Percentiles rank a stretch among this genome's conserved stretches.
Conservation (phyloP, 2,888 invertebrate genomes). For the Agonopterix alstromeriana region DNA sequence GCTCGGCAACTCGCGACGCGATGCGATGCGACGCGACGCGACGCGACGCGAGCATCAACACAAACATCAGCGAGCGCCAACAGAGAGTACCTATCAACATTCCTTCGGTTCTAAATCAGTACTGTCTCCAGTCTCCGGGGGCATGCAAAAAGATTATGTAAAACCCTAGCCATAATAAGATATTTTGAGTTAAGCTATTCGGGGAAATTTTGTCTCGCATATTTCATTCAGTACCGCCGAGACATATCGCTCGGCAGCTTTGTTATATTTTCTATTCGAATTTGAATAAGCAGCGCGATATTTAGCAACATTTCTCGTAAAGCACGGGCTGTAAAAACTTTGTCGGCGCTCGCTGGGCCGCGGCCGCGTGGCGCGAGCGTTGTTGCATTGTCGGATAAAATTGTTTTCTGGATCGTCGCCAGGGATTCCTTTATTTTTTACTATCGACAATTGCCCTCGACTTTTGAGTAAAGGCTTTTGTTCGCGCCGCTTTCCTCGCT, state of each 20-base stretch:
- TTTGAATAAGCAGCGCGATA: not conserved
- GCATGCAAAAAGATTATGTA: slow-evolving; percentile 9
- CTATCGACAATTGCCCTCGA: slow-evolving; percentile 6
- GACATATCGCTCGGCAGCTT: too few relatives aligned
- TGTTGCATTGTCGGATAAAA: slow-evolving; percentile 7
- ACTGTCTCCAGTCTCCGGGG: slow-evolving; percentile 3
- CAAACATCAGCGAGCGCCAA: slow-evolving; percentile 3
- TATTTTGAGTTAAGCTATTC: not conserved
- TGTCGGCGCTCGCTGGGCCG: slow-evolving; percentile 1
- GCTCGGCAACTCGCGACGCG: not conserved
- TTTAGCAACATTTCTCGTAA: not conserved
- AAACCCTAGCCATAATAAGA: not conserved
- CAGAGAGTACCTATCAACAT: slow-evolving; percentile 5
- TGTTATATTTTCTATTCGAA: too few relatives aligned
- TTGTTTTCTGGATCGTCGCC: slow-evolving; percentile 10
- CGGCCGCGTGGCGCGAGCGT: not conserved
- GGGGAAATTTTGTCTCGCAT: too few relatives aligned
- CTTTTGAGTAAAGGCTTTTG: slow-evolving; percentile 4
- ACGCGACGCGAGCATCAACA: not conserved
- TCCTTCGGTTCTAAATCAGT: slow-evolving; percentile 9
- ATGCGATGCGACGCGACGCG: not conserved
- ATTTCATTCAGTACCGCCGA: too few relatives aligned
- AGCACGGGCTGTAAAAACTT: slow-evolving; percentile 5
- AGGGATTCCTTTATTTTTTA: slow-evolving; percentile 4
- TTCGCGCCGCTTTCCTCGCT: not conserved